A percentile compares a stretch with the other conserved stretches of the same genome.
Evolutionary conservation across 1,140 invertebrate species (phyloP).

Genomic region (Eufriesea mexicana): DNA sequence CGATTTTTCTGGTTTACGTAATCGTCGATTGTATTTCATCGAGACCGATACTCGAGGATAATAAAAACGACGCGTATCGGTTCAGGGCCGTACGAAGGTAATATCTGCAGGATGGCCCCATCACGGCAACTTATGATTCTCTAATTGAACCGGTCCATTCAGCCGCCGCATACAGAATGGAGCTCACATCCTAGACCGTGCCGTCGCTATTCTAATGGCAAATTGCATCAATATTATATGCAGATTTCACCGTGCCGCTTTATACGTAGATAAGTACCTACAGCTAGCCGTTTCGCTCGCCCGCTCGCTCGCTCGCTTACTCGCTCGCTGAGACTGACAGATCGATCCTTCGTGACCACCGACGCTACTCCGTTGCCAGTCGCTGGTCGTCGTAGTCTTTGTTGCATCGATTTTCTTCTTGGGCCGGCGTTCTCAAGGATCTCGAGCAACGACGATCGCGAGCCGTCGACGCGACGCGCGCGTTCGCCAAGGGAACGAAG

Average conservation of each 20-base stretch:
- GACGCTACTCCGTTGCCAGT: too few species aligned
- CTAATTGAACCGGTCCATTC: conserved; percentile 80
- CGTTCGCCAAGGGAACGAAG: too few species aligned
- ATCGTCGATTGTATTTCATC: conserved; percentile 43
- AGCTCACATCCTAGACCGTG: conserved; percentile 77
- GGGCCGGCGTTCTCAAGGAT: not conserved
- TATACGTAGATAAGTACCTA: conserved; percentile 65
- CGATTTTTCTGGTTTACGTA: conserved; percentile 56
- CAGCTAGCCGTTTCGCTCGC: conserved; percentile 11
- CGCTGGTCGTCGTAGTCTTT: too few species aligned
- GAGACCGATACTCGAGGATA: conserved; percentile 42
- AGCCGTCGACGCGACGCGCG: too few species aligned
- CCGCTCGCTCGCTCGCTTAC: not conserved
- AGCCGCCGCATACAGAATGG: conserved; percentile 77
- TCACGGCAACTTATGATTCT: conserved; percentile 81
- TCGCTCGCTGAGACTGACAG: not conserved
- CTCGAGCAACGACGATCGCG: too few species aligned
- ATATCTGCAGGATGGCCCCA: conserved; percentile 74
- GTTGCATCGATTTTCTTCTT: too few species aligned
- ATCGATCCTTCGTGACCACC: conserved; percentile 1
- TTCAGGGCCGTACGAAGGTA: conserved; percentile 66
- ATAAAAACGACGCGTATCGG: conserved; percentile 58
- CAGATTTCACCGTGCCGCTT: conserved; percentile 72
- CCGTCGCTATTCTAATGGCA: conserved; percentile 78
- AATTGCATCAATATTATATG: conserved; percentile 81